These are phyloP conservation scores for Caenorhabditis sp. DNA, from an alignment of 2,888 invertebrate genomes.

Conservation along the genomic window DNA sequence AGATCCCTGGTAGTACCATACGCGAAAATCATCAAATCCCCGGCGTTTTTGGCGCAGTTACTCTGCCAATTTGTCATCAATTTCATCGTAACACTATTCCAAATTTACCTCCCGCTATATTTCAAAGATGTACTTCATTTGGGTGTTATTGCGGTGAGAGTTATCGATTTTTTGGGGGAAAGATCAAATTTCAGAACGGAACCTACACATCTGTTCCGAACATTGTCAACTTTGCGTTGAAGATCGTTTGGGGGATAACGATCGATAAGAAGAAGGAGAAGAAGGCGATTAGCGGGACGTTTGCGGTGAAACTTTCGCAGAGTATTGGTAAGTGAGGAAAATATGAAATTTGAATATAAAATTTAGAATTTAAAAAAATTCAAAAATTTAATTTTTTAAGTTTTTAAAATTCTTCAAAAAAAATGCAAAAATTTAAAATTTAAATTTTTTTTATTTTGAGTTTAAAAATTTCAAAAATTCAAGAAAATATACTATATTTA, in stretches of 20 bases:
- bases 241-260: conserved; percentile 70
- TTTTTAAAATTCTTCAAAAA: too few species aligned
- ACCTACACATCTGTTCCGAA: conserved; percentile 75
- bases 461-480: too few species aligned
- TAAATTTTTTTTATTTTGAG: too few species aligned
- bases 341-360: too few species aligned
- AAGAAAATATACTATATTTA: too few species aligned
- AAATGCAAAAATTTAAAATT: too few species aligned
- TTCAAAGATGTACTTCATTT: conserved; percentile 75
- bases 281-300: conserved; percentile 65
- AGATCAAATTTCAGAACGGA: conserved; percentile 69
- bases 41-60: conserved; percentile 67
- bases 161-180: not conserved
- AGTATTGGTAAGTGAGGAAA: conserved; percentile 62
- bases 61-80: conserved; percentile 71
- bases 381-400: too few species aligned
- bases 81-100: conserved; percentile 71
- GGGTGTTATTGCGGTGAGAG: conserved; percentile 65
- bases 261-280: conserved; percentile 71
- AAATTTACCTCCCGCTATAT: conserved; percentile 76
- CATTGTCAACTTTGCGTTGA: conserved; percentile 69
- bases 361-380: too few species aligned
- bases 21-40: conserved; percentile 63
- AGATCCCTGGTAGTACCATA: conserved; percentile 63
- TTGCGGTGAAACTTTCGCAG: conserved; percentile 70